phyloP scores from a whole-genome alignment of 1,140 invertebrate species.

The Melipona quadrifasciata region DNA sequence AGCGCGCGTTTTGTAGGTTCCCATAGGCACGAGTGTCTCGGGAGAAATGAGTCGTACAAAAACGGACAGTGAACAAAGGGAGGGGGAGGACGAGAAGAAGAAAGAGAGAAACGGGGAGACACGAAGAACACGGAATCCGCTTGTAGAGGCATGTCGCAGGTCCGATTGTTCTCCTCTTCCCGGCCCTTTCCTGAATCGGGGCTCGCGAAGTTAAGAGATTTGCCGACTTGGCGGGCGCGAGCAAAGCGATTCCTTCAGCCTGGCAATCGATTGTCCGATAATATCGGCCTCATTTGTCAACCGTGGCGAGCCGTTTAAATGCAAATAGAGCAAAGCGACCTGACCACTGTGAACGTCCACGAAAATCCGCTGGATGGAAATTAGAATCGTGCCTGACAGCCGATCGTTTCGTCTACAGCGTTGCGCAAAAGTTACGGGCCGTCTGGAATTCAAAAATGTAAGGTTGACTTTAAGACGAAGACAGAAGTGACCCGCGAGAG shows the following conservation, averaged over 20 bases:
- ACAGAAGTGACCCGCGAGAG: no score
- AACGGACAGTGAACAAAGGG: constrained; percentile 30
- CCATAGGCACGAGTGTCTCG: constrained; percentile 43
- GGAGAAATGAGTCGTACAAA: constrained; percentile 42
- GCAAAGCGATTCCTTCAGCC: constrained; percentile 57
- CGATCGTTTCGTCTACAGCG: neutral
- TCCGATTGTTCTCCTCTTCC: constrained; percentile 65
- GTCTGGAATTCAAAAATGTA: neutral
- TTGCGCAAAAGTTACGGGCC: neutral
- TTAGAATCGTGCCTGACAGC: constrained; percentile 30
- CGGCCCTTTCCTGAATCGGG: constrained; percentile 51
- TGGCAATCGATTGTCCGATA: constrained; percentile 75
- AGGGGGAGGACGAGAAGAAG: constrained; percentile 16
- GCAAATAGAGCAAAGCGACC: constrained; percentile 68
- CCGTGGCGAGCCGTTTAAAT: constrained; percentile 69
- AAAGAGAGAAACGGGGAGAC: constrained; percentile 42
- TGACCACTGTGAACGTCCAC: constrained; percentile 23
- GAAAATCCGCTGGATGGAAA: constrained; percentile 36
- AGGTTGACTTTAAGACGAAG: no score
- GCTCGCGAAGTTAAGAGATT: constrained; percentile 65
- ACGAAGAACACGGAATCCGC: constrained; percentile 63
- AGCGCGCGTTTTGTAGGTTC: constrained; percentile 44
- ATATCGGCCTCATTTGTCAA: constrained; percentile 77
- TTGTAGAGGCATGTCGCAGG: constrained; percentile 65
- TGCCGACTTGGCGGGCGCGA: constrained; percentile 46